phyloP scores from a whole-genome alignment of 2,113 vertebrate species.

The Oplegnathus fasciatus region DNA sequence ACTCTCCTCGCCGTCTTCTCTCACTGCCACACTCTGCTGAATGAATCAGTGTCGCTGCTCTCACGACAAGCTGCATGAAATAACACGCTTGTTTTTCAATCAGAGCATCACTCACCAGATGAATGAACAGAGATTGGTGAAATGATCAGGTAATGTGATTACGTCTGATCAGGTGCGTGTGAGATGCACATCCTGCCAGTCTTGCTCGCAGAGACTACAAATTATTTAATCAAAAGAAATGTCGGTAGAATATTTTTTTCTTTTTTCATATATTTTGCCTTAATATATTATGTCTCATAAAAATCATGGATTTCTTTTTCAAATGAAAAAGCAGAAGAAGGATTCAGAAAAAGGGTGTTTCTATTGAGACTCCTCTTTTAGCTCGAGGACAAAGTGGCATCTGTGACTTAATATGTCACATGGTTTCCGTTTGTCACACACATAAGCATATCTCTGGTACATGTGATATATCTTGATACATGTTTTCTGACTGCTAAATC shows the following conservation, averaged over 20 bases:
- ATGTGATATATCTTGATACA: no score
- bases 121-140: not conserved
- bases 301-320: not conserved
- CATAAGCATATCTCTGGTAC: not conserved
- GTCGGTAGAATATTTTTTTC: no score
- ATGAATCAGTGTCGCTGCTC: not conserved
- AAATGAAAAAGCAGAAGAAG: not conserved
- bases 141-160: slow-evolving; percentile 16
- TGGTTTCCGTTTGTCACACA: not conserved
- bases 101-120: not conserved
- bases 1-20: not conserved
- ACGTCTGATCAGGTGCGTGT: not conserved
- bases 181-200: not conserved
- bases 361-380: no score
- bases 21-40: slow-evolving; percentile 11
- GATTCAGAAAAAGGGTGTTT: not conserved
- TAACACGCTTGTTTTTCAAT: not conserved
- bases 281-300: not conserved
- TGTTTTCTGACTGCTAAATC: no score
- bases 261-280: not conserved
- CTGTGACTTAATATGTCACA: not conserved
- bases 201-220: not conserved
- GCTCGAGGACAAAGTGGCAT: slow-evolving; percentile 2
- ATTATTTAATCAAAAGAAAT: slow-evolving; percentile 17
- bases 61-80: not conserved